phyloP scores from a whole-genome alignment of 2,113 vertebrate genomes.

The Kryptolebias marmoratus region DNA sequence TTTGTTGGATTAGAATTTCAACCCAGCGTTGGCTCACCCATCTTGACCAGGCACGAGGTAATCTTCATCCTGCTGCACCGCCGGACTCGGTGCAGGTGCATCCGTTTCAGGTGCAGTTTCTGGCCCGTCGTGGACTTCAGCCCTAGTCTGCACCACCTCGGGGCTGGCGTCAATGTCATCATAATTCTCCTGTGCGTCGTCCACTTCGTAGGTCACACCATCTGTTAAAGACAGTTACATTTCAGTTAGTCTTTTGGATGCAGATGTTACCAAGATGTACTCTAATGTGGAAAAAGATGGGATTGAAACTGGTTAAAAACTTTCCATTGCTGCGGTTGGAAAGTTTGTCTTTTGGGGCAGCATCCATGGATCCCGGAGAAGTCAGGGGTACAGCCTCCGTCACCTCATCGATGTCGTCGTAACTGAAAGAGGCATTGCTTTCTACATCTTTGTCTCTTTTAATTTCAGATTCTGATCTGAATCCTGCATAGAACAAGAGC shows the following conservation, averaged over 20 bases:
- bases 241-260: background rate
- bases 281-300: background rate
- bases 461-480: background rate
- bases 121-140: slow-evolving; percentile 30
- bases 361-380: background rate
- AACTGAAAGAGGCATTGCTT: slow-evolving; percentile 46
- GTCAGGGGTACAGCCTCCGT: slow-evolving; percentile 4
- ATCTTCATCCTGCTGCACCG: slow-evolving; percentile 17
- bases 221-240: slow-evolving; percentile 39
- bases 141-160: slow-evolving; percentile 15
- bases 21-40: slow-evolving; percentile 45
- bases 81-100: background rate
- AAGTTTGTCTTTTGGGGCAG: background rate
- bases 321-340: background rate
- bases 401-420: slow-evolving; percentile 66
- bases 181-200: slow-evolving; percentile 51
- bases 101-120: background rate
- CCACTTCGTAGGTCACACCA: slow-evolving; percentile 43
- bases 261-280: background rate
- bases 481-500: slow-evolving; percentile 13
- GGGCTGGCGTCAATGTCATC: slow-evolving; percentile 56
- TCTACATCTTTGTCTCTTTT: background rate
- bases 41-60: slow-evolving; percentile 42
- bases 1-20: background rate
- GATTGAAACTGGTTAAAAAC: background rate